Conservation (phyloP, 2,888 invertebrate species). For the Drosophila koepferae region DNA sequence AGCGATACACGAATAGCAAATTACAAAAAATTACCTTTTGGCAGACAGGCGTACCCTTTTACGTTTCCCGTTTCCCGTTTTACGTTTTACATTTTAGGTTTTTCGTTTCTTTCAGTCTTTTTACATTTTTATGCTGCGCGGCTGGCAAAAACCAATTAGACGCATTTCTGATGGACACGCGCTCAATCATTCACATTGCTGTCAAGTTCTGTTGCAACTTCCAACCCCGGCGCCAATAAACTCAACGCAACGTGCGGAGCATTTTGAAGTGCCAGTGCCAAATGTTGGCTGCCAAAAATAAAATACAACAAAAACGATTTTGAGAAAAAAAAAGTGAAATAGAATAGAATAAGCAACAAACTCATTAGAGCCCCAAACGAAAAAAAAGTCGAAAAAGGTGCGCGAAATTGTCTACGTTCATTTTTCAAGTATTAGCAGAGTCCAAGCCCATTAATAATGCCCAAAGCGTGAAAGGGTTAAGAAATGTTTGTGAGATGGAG, state of each 20-base stretch:
- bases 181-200: slow-evolving; percentile 80
- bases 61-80: not conserved
- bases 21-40: slow-evolving; percentile 75
- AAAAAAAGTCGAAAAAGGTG: slow-evolving; percentile 57
- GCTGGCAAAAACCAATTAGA: slow-evolving; percentile 76
- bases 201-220: slow-evolving; percentile 71
- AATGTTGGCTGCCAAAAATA: slow-evolving; percentile 48
- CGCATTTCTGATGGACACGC: slow-evolving; percentile 80
- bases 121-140: slow-evolving; percentile 29
- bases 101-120: slow-evolving; percentile 10
- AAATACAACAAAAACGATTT: slow-evolving; percentile 21
- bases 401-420: slow-evolving; percentile 64
- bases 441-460: slow-evolving; percentile 67
- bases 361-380: slow-evolving; percentile 59
- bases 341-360: slow-evolving; percentile 44
- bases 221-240: slow-evolving; percentile 48
- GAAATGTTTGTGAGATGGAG: not conserved
- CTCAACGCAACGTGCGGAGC: slow-evolving; percentile 64
- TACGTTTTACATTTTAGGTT: not conserved
- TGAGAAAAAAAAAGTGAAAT: slow-evolving; percentile 1
- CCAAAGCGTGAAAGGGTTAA: slow-evolving; percentile 10
- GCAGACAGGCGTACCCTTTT: slow-evolving; percentile 56
- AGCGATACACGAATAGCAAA: slow-evolving; percentile 43
- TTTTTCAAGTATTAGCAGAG: slow-evolving; percentile 69
- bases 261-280: slow-evolving; percentile 62